Evolutionary conservation across 2,797 vertebrate genomes (phyloP), one percentile per base, ranked within the genome.

Genomic region (Smutsia temminckii): DNA sequence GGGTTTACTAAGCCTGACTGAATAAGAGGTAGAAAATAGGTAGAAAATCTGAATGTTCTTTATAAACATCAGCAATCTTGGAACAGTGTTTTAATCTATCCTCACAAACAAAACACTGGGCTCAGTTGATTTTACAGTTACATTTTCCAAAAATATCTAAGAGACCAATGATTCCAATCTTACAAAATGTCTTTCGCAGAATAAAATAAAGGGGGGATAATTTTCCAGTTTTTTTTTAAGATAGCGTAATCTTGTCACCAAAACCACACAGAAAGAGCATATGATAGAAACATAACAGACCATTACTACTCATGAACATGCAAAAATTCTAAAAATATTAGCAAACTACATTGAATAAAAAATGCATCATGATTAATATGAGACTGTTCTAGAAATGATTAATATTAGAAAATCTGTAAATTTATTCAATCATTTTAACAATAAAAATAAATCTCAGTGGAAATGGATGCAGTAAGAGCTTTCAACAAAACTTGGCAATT

Each of bases 381-480:
- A 77, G 13, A 37, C 63, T 93, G 25, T 37, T 89, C 5, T 14
- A 75, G 49, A 21, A 80, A 37, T 75, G n/a, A 89, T 61, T 79
- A 74, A 90, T 78, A 80, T 66, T 80, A 59, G 25, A 74, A 94
- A 75, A 84, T 71, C 23, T 93, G 42, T 71, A 85, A 6, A 49
- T 34, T 16, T 40, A 75, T 66, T 85, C 57, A 71, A 37, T 89
- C 13, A 68, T 59, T 34, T 59, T 78, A 89, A 61, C 1, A 7
- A 81, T 32, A 27, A 64, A 75, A 59, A 42, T 84, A 81, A 55
- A 80, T 57, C 16, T 84, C 18, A 34, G 32, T 74, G 12, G 18
- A 51, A 40, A 34, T 74, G 12, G 18, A 51, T 34, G 5, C 1
- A 85, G 21, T 53, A 61, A 72, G 75, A 81, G 5, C 42, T 51